Percentiles rank a stretch among this genome's conserved stretches.
These are phyloP conservation scores for Drosophila neotestacea DNA, from an alignment of 2,888 invertebrate species.

Conservation along the genomic window DNA sequence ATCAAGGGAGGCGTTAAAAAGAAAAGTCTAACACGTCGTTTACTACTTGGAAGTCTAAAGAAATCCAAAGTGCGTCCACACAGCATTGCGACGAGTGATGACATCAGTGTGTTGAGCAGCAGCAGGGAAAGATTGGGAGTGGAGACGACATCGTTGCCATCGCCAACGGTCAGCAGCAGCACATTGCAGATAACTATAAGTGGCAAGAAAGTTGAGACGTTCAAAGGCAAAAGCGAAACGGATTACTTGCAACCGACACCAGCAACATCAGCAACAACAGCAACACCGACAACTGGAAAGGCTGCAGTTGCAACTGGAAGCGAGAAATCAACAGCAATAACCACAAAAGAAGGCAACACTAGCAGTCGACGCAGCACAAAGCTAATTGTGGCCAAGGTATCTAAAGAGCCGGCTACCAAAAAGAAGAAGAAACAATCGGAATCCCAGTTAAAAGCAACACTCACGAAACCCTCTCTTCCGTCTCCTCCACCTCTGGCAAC, in stretches of 20 bases:
- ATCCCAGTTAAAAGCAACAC: background rate
- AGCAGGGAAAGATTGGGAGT: conserved; percentile 49
- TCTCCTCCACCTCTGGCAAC: conserved; percentile 8
- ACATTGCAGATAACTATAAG: conserved; percentile 84
- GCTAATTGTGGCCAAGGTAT: conserved; percentile 73
- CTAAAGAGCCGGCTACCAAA: conserved; percentile 54
- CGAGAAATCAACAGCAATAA: conserved; percentile 36
- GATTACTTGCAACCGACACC: conserved; percentile 49
- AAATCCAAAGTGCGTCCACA: conserved; percentile 73
- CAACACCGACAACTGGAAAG: conserved; percentile 46
- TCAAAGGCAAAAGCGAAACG: conserved; percentile 64
- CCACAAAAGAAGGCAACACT: conserved; percentile 57
- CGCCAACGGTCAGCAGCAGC: conserved; percentile 50
- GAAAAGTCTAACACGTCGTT: conserved; percentile 78
- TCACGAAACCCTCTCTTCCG: conserved; percentile 29
- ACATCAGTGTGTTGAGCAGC: conserved; percentile 57
- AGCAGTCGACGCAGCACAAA: conserved; percentile 52
- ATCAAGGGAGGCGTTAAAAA: conserved; percentile 66
- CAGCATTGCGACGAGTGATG: conserved; percentile 67
- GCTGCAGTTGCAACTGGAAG: conserved; percentile 44
- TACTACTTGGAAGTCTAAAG: conserved; percentile 76
- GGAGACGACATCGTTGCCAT: conserved; percentile 19
- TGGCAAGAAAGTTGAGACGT: conserved; percentile 82
- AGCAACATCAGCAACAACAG: conserved; percentile 29
- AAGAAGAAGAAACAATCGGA: conserved; percentile 44